phyloP scores from a whole-genome alignment of 1,140 invertebrate genomes.

The Globodera ellingtonae region DNA sequence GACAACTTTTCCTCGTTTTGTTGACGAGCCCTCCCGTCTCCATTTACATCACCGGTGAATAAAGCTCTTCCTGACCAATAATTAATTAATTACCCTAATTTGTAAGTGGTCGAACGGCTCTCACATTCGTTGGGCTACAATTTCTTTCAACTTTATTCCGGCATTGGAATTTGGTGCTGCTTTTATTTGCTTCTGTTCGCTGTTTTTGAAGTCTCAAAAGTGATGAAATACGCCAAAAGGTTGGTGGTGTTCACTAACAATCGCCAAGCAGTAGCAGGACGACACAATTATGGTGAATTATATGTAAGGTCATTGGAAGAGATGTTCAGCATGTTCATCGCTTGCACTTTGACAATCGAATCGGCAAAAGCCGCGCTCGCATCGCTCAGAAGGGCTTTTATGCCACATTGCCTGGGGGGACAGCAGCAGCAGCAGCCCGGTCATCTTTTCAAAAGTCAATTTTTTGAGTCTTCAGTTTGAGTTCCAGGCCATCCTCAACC shows the following conservation, averaged over 20 bases:
- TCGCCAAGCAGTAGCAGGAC: neutral
- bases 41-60: conserved; percentile 65
- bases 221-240: conserved; percentile 68
- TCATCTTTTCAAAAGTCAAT: neutral
- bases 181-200: conserved; percentile 66
- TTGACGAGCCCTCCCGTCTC: conserved; percentile 67
- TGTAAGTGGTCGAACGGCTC: conserved; percentile 66
- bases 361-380: conserved; percentile 60
- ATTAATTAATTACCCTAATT: neutral
- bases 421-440: neutral
- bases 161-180: conserved; percentile 67
- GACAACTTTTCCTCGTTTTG: conserved; percentile 68
- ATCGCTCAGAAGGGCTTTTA: conserved; percentile 24
- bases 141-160: conserved; percentile 67
- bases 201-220: conserved; percentile 65
- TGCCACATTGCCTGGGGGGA: conserved; percentile 8
- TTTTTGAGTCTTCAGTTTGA: too few species aligned
- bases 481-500: conserved; percentile 2
- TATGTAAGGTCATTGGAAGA: conserved; percentile 67
- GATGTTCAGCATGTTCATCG: conserved; percentile 68
- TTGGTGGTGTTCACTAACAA: conserved; percentile 22
- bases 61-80: conserved; percentile 28
- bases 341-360: conserved; percentile 66
- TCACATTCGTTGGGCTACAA: conserved; percentile 64
- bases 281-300: conserved; percentile 27